Base-by-base conservation (phyloP, 92 coral and sea anemone species). In the Virgularia gustaviana region DNA sequence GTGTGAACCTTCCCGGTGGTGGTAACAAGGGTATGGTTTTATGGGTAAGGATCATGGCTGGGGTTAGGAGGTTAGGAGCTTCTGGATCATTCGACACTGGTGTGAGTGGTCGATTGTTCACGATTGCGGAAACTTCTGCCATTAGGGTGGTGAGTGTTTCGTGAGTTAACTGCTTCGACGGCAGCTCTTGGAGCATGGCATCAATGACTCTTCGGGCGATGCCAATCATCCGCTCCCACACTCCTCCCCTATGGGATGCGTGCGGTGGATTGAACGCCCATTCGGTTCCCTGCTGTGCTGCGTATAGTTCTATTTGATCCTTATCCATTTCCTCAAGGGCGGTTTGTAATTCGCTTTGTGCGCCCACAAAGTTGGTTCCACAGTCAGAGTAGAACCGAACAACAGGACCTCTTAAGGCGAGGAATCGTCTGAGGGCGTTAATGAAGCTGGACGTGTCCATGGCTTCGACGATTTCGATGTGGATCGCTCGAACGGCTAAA, bases 181-280 rank as follows among this genome's bases (percentile, higher is more conserved):
- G 42, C 16, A 76, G 6, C 3, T 31, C 52, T 32, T 57, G 32
- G 5, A 79, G 42, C 11, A 79, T 56, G 2, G 24, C 60, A n/a
- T 75, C 60, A 70, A n/a, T n/a, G n/a, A n/a, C n/a, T n/a, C n/a
- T n/a, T n/a, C n/a, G n/a, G n/a, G n/a, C n/a, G n/a, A n/a, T 71
- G 22, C 83, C 71, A 16, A 78, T 78, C 71, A 78, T 70, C 11
- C 77, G 66, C 57, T 81, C 85, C 81, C 81, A 75, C 29, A 49
- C 77, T 66, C 86, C 72, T 0, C 83, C 82, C 36, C 44, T 55
- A 63, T n/a, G n/a, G n/a, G n/a, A n/a, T n/a, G n/a, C n/a, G n/a
- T n/a, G n/a, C n/a, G n/a, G n/a, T n/a, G n/a, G 70, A 31, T 59
- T 60, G 38, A 78, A 70, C 19, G 31, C 37, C 78, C 83, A 70